Evolutionary conservation across 2,888 invertebrate species (phyloP), one percentile per base, ranked within the genome.

Genomic region (Rhynchonema sp.): DNA sequence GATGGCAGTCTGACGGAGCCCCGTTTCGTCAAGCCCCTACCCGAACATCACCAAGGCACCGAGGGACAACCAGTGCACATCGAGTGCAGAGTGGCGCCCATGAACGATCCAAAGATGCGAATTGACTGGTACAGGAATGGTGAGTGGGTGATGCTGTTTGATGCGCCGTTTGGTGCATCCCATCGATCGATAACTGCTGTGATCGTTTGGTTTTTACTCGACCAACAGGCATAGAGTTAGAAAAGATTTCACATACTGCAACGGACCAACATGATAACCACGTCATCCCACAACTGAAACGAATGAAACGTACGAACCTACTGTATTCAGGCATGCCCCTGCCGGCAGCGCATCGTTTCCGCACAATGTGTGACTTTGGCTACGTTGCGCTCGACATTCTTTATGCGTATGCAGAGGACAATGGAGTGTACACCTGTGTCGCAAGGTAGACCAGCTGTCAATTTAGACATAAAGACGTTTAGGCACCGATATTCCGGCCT

Each of bases 321-420:
- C n/a, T n/a, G n/a, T n/a, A n/a, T n/a, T n/a, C n/a, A n/a, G 38
- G 38, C 38, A 38, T 38, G 38, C 38, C 38, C 9, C 38, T 38
- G 6, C 38, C 38, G 38, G 38, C 38, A 38, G 38, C 38, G 38
- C 38, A 38, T 30, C 6, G 59, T 1, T 94, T 91, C 79, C 82
- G 90, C 68, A 91, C 91, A 61, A 89, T 91, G 73, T 91, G 92
- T 74, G 96, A 98, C 75, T 96, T 98, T 76, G 96, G 96, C 52
- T 96, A 92, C 73, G 96, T 96, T 27, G 92, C 94, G 23, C 79
- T 99, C 64, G 96, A 96, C 72, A 88, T 98, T 64, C 83, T 92
- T 65, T 92, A 92, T 73, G 79, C 91, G 60, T 92, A 92, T 72
- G 87, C 91, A 59, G 94, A 96, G 79, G 96, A 98, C 76, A 85